Evolutionary conservation across 1,140 invertebrate genomes (phyloP).

Genomic region (Drosophila murphyi): DNA sequence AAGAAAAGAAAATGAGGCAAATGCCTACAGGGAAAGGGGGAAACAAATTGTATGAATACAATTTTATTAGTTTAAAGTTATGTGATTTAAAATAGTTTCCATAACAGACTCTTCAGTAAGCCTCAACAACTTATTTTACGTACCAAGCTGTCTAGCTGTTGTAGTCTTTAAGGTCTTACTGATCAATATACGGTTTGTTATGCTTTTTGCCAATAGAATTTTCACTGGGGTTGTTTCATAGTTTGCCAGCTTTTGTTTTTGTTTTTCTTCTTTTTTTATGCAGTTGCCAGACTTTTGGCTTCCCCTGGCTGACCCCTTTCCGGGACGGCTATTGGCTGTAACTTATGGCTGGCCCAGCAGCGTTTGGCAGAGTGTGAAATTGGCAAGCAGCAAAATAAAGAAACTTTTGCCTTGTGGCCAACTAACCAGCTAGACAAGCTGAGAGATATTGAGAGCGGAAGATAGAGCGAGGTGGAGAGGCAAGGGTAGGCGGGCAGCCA

Average conservation of each 20-base stretch:
- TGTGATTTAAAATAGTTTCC: too few relatives aligned
- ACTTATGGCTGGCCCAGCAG: constrained; percentile 71
- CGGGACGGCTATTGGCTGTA: constrained; percentile 54
- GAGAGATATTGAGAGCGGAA: background rate
- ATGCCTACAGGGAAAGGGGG: background rate
- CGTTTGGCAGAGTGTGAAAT: constrained; percentile 81
- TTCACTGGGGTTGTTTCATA: background rate
- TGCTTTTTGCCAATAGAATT: background rate
- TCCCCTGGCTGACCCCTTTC: constrained; percentile 38
- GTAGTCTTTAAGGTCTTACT: background rate
- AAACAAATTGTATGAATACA: background rate
- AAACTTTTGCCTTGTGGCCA: constrained; percentile 64
- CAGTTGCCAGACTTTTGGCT: constrained; percentile 25
- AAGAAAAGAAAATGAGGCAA: background rate
- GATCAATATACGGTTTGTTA: constrained; percentile 20
- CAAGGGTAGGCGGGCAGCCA: constrained; percentile 20
- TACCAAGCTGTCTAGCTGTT: background rate
- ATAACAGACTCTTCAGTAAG: too few relatives aligned
- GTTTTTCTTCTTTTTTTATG: background rate
- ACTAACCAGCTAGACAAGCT: constrained; percentile 3
- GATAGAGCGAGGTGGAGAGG: constrained; percentile 16
- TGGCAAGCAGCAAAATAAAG: constrained; percentile 77
- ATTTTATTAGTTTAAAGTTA: too few relatives aligned
- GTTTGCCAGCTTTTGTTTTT: constrained; percentile 25
- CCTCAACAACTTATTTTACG: too few relatives aligned